Conservation (phyloP, 30 jellyfish, hydroid and myxozoan genomes). For the Chrysaora quinquecirrha region DNA sequence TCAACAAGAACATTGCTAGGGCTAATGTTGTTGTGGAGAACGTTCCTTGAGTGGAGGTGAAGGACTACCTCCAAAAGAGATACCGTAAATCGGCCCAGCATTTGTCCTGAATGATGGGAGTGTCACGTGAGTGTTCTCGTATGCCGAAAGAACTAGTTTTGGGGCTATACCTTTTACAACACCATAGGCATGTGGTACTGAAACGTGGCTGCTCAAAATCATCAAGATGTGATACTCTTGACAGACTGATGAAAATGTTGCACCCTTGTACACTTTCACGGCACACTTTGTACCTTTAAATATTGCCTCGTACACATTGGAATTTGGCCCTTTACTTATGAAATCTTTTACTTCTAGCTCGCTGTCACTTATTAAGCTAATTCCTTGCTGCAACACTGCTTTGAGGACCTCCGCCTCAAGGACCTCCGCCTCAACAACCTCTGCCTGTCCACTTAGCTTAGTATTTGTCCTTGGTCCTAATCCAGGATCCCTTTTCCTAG, state of each 20-base stretch:
- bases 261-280: background rate
- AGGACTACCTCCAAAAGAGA: background rate
- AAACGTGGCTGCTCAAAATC: slow-evolving; percentile 19
- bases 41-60: background rate
- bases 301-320: slow-evolving; percentile 5
- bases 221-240: slow-evolving; percentile 21
- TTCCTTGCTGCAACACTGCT: slow-evolving; percentile 25
- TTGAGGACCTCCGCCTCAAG: no score
- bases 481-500: no score
- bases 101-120: slow-evolving; percentile 1
- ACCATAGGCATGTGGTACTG: slow-evolving; percentile 29
- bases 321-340: slow-evolving; percentile 18
- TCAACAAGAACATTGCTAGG: slow-evolving; percentile 23
- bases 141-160: background rate
- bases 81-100: slow-evolving; percentile 9
- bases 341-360: background rate
- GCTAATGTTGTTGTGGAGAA: slow-evolving; percentile 29
- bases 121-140: background rate
- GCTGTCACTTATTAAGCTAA: background rate
- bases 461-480: no score
- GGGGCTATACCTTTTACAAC: slow-evolving; percentile 15
- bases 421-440: no score
- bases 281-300: background rate
- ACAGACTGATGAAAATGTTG: slow-evolving; percentile 10
- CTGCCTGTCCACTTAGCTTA: no score